Evolutionary conservation across 2,113 vertebrate genomes (phyloP), one percentile per base, ranked within the genome.

Genomic region (Equus quagga): DNA sequence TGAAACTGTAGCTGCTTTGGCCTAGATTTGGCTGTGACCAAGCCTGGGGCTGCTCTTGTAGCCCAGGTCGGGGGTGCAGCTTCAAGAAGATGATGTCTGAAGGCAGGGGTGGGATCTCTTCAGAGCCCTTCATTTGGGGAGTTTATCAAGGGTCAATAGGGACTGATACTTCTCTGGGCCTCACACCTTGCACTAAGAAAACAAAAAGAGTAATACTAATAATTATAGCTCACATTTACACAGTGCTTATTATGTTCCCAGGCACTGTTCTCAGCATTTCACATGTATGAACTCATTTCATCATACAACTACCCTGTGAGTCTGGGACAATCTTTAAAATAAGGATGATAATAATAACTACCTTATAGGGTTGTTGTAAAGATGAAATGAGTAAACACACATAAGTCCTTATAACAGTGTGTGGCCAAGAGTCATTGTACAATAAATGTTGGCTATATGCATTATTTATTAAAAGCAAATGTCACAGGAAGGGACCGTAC

Each of bases 181-280:
- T 86, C 41, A 75, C 28, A 58, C n/a, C 33, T 44, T 86, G 58
- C n/a, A 81, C 33, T 64, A 26, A 54, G 23, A 87, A 76, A 97
- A 69, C 26, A 14, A 36, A 13, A 3, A 64, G 23, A 46, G 31
- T 93, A 54, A 76, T 91, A 69, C 24, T 75, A 92, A 70, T 95
- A 86, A 90, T 81, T 80, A 60, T 56, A 94, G 44, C 13, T 70
- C 76, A 91, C 54, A 83, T 97, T 97, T 91, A 86, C 33, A 60
- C 70, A 75, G 21, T 70, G 51, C 36, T 87, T 62, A 49, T 51
- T 85, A 91, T 86, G 28, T 54, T 2, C 49, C 28, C 31, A 96
- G n/a, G 7, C 19, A 81, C 26, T 41, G 23, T 49, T 94, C 14
- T 94, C 26, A 87, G 49, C 41, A 67, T 33, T 87, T 91, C 79